Base-by-base conservation (phyloP, 2,888 invertebrate genomes). In the Lasioglossum villosulum region DNA sequence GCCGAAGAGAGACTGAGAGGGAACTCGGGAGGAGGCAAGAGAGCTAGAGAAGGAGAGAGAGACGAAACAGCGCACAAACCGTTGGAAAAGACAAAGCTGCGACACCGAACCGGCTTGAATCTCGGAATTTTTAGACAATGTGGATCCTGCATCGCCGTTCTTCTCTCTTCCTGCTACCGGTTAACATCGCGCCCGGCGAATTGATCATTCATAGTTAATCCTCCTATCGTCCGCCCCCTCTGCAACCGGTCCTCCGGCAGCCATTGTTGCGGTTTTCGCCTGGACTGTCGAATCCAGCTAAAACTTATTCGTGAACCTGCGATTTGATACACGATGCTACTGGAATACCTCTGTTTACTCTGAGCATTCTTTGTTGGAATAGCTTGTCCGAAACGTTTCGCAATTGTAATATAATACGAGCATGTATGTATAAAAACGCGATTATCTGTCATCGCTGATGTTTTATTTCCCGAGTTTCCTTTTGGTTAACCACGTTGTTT, bases 51-150 rank as follows among this genome's bases (percentile, higher is more conserved):
- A 52, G 37, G 72, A 59, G 56, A 83, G 75, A 86, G 87, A 87
- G 86, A 85, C 45, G 73, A 52, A 68, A 76, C 45, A 75, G 30
- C 48, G 72, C 85, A 80, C 82, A 83, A 87, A 89, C 88, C 89
- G 87, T 56, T 85, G 83, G 87, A 78, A 85, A 56, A 87, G 83
- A 76, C 82, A 79, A 90, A 88, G 82, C 75, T 80, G 73, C 80
- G 87, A 88, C 85, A 83, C 82, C 77, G 82, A 86, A 80, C 74
- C 76, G 52, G 37, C 63, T 75, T 59, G 76, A 82, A 89, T 84
- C 86, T 77, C 88, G 80, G 79, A 89, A 87, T 90, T 88, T 88
- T 80, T 78, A 72, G 83, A 90, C 90, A 88, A 88, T 88, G 68
- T 66, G 27, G 80, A 72, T 80, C 48, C 73, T 70, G 68, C 66